Conservation (phyloP, 2,888 invertebrate genomes). For the Mesorhabditis spiculigera region DNA sequence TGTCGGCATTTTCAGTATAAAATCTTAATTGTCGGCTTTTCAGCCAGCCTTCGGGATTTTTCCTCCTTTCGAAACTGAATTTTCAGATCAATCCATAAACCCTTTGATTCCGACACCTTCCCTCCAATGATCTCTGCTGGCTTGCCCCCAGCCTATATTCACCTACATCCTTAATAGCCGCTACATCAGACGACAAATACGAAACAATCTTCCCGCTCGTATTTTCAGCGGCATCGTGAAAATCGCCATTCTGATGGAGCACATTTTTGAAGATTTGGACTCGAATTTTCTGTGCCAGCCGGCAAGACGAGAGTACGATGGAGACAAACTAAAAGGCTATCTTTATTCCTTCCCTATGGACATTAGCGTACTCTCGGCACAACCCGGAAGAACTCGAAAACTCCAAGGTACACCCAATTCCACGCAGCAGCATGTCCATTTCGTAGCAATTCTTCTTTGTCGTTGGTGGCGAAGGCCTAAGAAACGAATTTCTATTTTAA, state of each 20-base stretch:
- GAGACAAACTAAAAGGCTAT: too few species aligned
- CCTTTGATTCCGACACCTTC: too few species aligned
- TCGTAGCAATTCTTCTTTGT: neutral
- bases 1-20: too few species aligned
- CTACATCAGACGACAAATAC: neutral
- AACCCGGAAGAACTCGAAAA: neutral
- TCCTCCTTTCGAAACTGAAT: too few species aligned
- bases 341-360: too few species aligned
- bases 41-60: too few species aligned
- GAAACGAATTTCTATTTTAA: neutral
- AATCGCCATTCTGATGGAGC: neutral
- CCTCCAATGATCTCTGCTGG: too few species aligned
- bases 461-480: neutral
- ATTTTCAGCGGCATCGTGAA: conserved; percentile 4
- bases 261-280: conserved; percentile 5
- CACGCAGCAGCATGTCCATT: neutral
- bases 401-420: neutral
- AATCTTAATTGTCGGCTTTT: too few species aligned
- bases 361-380: too few species aligned
- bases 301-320: neutral
- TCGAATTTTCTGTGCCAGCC: neutral
- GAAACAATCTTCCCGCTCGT: neutral
- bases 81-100: too few species aligned
- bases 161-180: neutral
- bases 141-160: neutral